Evolutionary conservation across 2,113 vertebrate genomes (phyloP), one percentile per base, ranked within the genome.

Genomic region (Spheniscus mendiculus): DNA sequence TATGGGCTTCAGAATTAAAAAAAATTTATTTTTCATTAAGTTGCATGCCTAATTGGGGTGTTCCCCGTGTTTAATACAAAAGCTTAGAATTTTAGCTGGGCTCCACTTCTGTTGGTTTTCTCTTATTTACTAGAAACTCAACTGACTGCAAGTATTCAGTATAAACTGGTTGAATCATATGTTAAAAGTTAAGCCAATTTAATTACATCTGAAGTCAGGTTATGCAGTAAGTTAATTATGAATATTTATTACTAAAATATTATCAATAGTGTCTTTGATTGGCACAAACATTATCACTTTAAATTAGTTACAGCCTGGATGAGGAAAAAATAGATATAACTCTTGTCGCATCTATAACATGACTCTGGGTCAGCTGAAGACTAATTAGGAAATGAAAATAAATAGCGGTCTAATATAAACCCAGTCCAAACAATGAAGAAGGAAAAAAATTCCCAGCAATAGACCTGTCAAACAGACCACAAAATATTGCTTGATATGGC

Each of bases 381-480:
- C 72, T 95, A 96, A 95, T 96, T 90, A 95, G 49, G 58, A 90
- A 96, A 96, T 89, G 84, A 90, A 97, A 97, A 96, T 72, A 73
- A 78, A 93, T 59, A 90, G 58, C 58, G 5, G 4, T 26, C 84
- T 92, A 87, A 70, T 44, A 62, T 95, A 71, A 96, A 34, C 73
- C 58, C 76, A 91, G 63, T 93, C 66, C 47, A 94, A 81, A 93
- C n/a, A 91, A 47, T 74, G 80, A 97, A 89, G 42, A 65, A 89
- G 30, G n/a, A 90, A 77, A 65, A 92, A 77, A 65, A 36, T 74
- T 61, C 62, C 63, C 30, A 86, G 91, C 96, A 96, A 90, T 72
- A 69, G 59, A 93, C 69, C 53, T 72, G 73, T 95, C 78, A 97
- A 89, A 90, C 76, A 96, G 78, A 89, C 15, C 42, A 97, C 88